Evolutionary conservation across 2,113 vertebrate species (phyloP), one percentile per base, ranked within the genome.

Genomic region (Atherinomorus stipes): DNA sequence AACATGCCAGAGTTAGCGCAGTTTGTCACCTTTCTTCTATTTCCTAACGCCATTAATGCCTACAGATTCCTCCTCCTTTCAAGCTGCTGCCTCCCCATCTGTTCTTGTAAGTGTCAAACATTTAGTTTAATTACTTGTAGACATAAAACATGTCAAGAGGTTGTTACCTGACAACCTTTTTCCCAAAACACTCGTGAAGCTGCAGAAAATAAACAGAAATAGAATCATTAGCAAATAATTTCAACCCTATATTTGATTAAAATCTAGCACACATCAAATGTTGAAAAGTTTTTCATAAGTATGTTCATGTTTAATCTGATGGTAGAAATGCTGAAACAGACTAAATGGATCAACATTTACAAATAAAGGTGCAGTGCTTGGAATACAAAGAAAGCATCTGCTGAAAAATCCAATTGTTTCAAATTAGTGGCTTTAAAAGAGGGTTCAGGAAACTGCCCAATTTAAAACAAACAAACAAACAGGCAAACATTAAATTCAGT

Each of bases 11-110:
- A 44, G 52, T 74, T 53, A 23, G 42, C 73, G 68, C 51, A 50
- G 50, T 34, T 34, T 75, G 72, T 71, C 80, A 82, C 47, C 21
- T 44, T n/a, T 60, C 34, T 21, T 75, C 56, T 64, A 62, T 68
- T 72, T 52, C 38, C 12, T 54, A 61, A 80, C 75, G 74, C 21
- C 21, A 21, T 66, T 69, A 79, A 78, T 79, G 80, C 51, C 54
- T 64, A 31, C 68, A 19, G 63, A 22, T 51, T 71, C 49, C 56
- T 50, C 50, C 57, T 58, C 16, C 23, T 73, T 45, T 86, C 64
- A 75, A 52, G 50, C 63, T 64, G 21, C 63, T 63, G 50, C 59
- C 59, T 63, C 18, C 58, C 31, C 38, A 42, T 74, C 71, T 61
- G 50, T 0, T 7, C 7, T 12, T 63, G 81, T 61, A 42, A 58